phyloP scores from a whole-genome alignment of 2,797 vertebrate genomes.

The Podargus strigoides region DNA sequence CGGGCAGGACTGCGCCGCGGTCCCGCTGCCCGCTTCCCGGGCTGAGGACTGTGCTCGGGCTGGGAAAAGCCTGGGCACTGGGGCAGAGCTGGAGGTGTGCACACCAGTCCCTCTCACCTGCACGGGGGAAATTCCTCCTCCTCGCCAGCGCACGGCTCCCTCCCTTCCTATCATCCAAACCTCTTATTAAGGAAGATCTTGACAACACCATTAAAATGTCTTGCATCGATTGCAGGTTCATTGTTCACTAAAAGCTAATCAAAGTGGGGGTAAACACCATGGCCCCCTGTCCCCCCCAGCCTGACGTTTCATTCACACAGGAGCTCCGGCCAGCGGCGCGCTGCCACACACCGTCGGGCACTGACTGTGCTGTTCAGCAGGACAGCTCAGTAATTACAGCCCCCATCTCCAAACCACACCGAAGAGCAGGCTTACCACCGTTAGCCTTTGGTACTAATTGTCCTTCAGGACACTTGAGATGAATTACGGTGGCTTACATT shows the following conservation, averaged over 20 bases:
- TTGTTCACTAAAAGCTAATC: slow-evolving; percentile 57
- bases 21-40: neutral
- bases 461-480: slow-evolving; percentile 69
- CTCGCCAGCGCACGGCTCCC: neutral
- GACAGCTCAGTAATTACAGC: slow-evolving; percentile 67
- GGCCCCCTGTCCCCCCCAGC: slow-evolving; percentile 34
- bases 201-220: slow-evolving; percentile 28
- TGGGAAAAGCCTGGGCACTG: fast-evolving
- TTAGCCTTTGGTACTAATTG: slow-evolving; percentile 62
- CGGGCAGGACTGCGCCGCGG: neutral
- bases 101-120: neutral
- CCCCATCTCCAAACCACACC: slow-evolving; percentile 59
- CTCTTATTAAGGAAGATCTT: neutral
- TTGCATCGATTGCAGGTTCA: neutral
- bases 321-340: slow-evolving; percentile 33
- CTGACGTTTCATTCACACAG: slow-evolving; percentile 56
- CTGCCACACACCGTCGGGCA: slow-evolving; percentile 52
- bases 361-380: slow-evolving; percentile 64
- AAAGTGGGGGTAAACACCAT: slow-evolving; percentile 52
- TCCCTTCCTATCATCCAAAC: neutral
- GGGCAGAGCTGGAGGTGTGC: neutral
- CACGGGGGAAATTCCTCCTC: neutral
- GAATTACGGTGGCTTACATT: slow-evolving; percentile 56
- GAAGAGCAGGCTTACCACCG: slow-evolving; percentile 62
- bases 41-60: fast-evolving